Base-by-base conservation (phyloP, 2,113 vertebrate genomes). In the Caranx melampygus region DNA sequence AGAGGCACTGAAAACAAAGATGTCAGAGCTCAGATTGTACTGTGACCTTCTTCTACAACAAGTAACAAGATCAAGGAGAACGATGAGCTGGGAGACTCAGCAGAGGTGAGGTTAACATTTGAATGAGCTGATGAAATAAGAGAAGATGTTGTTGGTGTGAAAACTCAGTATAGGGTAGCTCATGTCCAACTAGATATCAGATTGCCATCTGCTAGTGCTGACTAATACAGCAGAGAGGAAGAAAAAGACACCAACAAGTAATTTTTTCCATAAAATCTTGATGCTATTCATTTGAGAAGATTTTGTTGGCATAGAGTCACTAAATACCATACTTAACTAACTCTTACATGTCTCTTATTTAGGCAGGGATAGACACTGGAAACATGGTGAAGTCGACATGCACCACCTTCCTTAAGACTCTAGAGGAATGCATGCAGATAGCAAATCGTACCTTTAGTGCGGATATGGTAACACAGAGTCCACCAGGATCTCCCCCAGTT, bases 381-480 rank as follows among this genome's bases (percentile, higher is more conserved):
- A 93, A 95, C 83, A 93, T 98, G 89, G 94, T 99, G 87, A 98
- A 96, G 89, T 97, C 97, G 15, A 99, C 97, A 13, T 99, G 98
- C 89, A 96, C 95, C 54, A 99, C 98, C 44, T 99, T 99, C 76
- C 94, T 99, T 82, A 98, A 96, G 92, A 99, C 98, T 21, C 94
- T 99, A 84, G 97, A 99, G 86, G 98, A 99, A 87, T 99, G 98
- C 91, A 99, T 99, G 98, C 96, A 97, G 93, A 97, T 99, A 69
- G 97, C 98, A 85, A 97, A 96, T 65, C 93, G 90, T 66, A 95
- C 97, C 74, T 99, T 99, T 81, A 95, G 91, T 67, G 92, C 97
- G 1, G 96, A 97, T 34, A 88, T 96, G 47, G 3, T 96, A 54
- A 93, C 92, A 42, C 95, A 85, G n/a, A 97, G 94, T 37, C 96